Evolutionary conservation across 2,113 vertebrate species (phyloP).

Genomic region (Embiotoca jacksoni): DNA sequence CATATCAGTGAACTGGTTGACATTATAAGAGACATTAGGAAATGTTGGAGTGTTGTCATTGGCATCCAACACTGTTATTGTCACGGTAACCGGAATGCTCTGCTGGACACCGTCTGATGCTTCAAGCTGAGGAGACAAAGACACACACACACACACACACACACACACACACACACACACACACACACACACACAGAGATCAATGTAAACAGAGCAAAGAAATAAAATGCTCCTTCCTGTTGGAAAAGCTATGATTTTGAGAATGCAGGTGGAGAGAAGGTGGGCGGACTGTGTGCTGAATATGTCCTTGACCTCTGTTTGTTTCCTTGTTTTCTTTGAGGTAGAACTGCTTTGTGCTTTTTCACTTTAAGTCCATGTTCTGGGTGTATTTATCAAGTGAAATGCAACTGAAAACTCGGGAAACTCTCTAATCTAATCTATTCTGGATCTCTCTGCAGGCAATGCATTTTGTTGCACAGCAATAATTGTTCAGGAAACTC

Average conservation of each 20-base stretch:
- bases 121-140: conserved; percentile 84
- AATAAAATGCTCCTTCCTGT: background rate
- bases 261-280: conserved; percentile 2
- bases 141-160: background rate
- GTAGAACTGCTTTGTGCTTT: conserved; percentile 7
- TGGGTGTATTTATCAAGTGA: conserved; percentile 13
- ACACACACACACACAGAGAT: background rate
- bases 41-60: conserved; percentile 97
- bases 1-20: conserved; percentile 94
- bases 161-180: background rate
- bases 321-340: conserved; percentile 35
- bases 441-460: too few species aligned
- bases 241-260: conserved; percentile 13
- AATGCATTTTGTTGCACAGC: too few species aligned
- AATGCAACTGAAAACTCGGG: too few species aligned
- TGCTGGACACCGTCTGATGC: conserved; percentile 96
- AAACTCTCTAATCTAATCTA: too few species aligned
- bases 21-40: conserved; percentile 91
- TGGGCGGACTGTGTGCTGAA: background rate
- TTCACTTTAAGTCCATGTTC: conserved; percentile 12
- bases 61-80: conserved; percentile 93
- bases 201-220: background rate
- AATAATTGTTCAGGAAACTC: too few species aligned
- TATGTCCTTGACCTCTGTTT: conserved; percentile 28
- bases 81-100: conserved; percentile 89